These are phyloP conservation scores for Rhagoletis zephyria DNA, from an alignment of 1,140 invertebrate species.

Conservation along the genomic window DNA sequence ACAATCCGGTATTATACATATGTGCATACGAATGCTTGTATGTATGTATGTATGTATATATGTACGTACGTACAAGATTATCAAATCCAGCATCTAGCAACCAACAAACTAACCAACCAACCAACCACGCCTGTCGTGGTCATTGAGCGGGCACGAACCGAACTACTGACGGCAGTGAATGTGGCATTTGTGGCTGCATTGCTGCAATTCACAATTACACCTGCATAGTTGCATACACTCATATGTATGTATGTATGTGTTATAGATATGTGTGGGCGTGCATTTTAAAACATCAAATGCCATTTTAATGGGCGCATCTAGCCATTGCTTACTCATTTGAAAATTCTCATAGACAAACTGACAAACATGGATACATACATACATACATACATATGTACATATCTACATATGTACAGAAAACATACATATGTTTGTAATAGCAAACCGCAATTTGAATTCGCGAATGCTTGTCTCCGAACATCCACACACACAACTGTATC, in stretches of 20 bases:
- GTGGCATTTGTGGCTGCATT: background rate
- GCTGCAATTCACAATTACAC: too few relatives aligned
- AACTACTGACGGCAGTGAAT: background rate
- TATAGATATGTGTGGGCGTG: background rate
- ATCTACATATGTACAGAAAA: too few relatives aligned
- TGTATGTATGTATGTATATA: background rate
- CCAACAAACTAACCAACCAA: background rate
- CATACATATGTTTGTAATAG: too few relatives aligned
- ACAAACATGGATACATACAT: background rate
- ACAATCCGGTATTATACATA: slow-evolving; percentile 11
- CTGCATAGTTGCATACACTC: too few relatives aligned
- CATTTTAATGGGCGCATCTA: background rate
- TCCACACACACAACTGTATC: background rate
- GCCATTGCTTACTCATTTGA: background rate
- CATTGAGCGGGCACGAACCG: background rate
- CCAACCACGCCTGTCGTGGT: background rate
- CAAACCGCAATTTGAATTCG: too few relatives aligned
- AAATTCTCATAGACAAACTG: background rate
- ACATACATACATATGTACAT: too few relatives aligned
- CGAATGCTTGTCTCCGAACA: too few relatives aligned
- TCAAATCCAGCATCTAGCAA: background rate
- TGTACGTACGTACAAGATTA: slow-evolving; percentile 17
- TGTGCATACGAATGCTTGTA: background rate
- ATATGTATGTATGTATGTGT: too few relatives aligned
- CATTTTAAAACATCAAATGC: background rate